Evolutionary conservation across 2,888 invertebrate species (phyloP).

Genomic region (Caenorhabditis virilis): DNA sequence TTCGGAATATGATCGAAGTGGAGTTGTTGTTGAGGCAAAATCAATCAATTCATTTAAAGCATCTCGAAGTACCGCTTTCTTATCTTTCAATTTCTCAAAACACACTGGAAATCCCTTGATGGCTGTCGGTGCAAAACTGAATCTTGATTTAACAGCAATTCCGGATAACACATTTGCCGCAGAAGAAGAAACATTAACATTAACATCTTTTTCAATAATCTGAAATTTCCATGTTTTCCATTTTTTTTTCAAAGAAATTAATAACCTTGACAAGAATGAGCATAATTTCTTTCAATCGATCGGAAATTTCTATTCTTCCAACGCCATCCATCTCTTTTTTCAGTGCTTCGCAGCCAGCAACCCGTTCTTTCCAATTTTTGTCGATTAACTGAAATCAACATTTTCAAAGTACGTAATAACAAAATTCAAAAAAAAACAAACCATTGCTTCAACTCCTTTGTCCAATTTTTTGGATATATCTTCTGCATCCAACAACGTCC

Average conservation of each 20-base stretch:
- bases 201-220: constrained; percentile 90
- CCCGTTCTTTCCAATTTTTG: constrained; percentile 37
- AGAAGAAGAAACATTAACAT: constrained; percentile 87
- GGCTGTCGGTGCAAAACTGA: constrained; percentile 85
- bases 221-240: constrained; percentile 65
- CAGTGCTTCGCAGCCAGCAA: constrained; percentile 18
- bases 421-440: not conserved
- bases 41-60: constrained; percentile 87
- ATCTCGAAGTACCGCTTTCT: constrained; percentile 85
- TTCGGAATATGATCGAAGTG: constrained; percentile 74
- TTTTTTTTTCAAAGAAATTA: constrained; percentile 5
- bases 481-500: constrained; percentile 86
- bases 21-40: constrained; percentile 78
- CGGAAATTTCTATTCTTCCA: constrained; percentile 19
- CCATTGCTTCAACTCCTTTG: constrained; percentile 12
- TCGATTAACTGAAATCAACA: constrained; percentile 14
- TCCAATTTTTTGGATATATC: constrained; percentile 75
- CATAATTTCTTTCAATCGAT: constrained; percentile 24
- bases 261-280: constrained; percentile 11
- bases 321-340: constrained; percentile 22
- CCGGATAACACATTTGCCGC: constrained; percentile 83
- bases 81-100: constrained; percentile 95
- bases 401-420: not conserved
- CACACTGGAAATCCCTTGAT: constrained; percentile 72
- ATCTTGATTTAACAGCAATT: constrained; percentile 84